Base-by-base conservation (phyloP, 2,797 vertebrate species). In the Manis crassicaudata region DNA sequence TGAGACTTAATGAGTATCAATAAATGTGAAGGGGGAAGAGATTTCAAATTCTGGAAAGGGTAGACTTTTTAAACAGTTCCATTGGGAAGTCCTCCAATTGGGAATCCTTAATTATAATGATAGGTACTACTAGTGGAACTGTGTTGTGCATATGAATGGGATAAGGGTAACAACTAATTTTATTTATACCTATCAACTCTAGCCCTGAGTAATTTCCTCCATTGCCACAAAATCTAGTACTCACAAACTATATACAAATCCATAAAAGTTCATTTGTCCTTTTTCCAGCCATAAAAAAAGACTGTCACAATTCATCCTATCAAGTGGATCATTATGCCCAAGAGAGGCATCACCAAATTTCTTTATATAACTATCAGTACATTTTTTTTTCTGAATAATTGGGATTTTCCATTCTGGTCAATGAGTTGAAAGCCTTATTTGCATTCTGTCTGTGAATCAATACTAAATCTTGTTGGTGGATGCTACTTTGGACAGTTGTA, bases 401-500 rank as follows among this genome's bases (percentile, higher is more conserved):
- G 56, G 21, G 67, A 91, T 72, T 88, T 90, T 83, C 76, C 62
- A 62, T 8, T 72, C 20, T 76, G 67, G 27, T 88, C 25, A 20
- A 7, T 35, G 43, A 68, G 52, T 46, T 68, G 13, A 70, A 92
- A 76, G 21, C 32, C 43, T 76, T 94, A 43, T 25, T 76, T 81
- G 37, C 21, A 23, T 68, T 83, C 40, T 68, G 6, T 72, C n/a
- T 70, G 3, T 95, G 58, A 77, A 86, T 67, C 70, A 73, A 52
- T 23, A 65, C 27, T 90, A 92, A 88, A 86, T 92, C 35, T 90
- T 63, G 40, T 70, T 46, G 23, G 50, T 85, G 32, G 56, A 72
- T 79, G 43, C 56, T 82, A 79, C 62, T 77, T 93, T 96, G 70
- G 76, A 76, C 88, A 82, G 50, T 37, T 92, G 18, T 86, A 65